Evolutionary conservation across 1,140 invertebrate species (phyloP).

Genomic region (Sesamia nonagrioides): DNA sequence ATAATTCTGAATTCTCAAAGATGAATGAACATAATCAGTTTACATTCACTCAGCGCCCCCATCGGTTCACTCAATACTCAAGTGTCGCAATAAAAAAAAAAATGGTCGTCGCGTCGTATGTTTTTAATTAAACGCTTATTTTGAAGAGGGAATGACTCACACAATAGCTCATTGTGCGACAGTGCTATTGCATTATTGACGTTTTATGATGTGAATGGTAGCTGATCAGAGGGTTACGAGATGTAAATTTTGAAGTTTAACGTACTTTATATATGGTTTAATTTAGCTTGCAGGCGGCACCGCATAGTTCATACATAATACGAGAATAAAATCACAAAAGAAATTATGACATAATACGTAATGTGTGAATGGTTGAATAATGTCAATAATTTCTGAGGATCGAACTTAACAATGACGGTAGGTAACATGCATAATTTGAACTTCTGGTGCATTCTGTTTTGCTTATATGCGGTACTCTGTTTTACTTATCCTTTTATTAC

Average conservation of each 20-base stretch:
- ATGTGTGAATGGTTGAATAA: conserved; percentile 50
- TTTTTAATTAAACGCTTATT: conserved; percentile 69
- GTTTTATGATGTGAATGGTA: conserved; percentile 58
- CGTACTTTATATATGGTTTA: not conserved
- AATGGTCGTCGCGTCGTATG: conserved; percentile 57
- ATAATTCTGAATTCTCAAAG: conserved; percentile 51
- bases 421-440: not conserved
- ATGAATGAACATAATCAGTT: conserved; percentile 66
- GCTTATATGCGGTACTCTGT: too few species aligned
- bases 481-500: too few species aligned
- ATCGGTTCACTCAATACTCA: conserved; percentile 45
- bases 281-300: not conserved
- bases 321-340: conserved; percentile 44
- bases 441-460: too few species aligned
- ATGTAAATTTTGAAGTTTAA: conserved; percentile 17
- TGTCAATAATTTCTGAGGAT: conserved; percentile 43
- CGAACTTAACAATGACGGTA: conserved; percentile 28
- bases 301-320: conserved; percentile 31
- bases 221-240: conserved; percentile 19
- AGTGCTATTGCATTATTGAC: conserved; percentile 62
- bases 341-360: conserved; percentile 52
- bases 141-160: conserved; percentile 60
- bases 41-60: conserved; percentile 56
- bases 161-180: conserved; percentile 68
- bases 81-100: conserved; percentile 53